Base-by-base conservation (phyloP, 2,797 vertebrate species). In the Acanthis flammea region DNA sequence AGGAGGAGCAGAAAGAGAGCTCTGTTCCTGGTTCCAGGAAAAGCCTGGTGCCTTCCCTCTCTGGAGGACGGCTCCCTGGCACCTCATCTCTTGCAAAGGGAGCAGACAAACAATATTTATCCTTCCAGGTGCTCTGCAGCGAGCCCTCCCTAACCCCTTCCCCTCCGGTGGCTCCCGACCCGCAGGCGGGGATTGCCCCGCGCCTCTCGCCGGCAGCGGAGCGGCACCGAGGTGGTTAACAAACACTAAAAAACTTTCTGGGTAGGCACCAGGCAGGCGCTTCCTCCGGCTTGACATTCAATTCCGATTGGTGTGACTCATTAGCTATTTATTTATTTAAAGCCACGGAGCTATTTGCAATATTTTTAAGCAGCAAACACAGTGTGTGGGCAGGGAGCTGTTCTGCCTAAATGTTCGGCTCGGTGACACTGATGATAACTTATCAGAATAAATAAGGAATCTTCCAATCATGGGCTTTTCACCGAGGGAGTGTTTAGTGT, bases 291-390 rank as follows among this genome's bases (percentile, higher is more conserved):
- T 93, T 97, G 95, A 94, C 94, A 91, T 96, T 93, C 92, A 93
- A 89, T 94, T 94, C 94, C 92, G 86, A 88, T 94, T 91, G 94
- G 94, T 93, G 94, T 96, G 96, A 96, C 96, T 97, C 96, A 96
- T 92, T 96, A 94, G 94, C 94, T 95, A 90, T 95, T 88, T 94
- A 87, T 96, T 96, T 96, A 92, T 94, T 93, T 89, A 95, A 95
- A 95, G 86, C 89, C 87, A 71, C 77, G 39, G 84, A 94, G 95
- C 74, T 87, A 93, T 94, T 88, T 89, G 96, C 96, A 88, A 93
- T 93, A 77, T 75, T 90, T 94, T 96, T 73, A 87, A 89, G 88
- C 93, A 87, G 94, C 89, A 96, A 94, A 94, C 77, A 84, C 67
- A 57, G 70, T 66, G 95, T 94, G 95, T 95, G 94, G 96, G 94